Evolutionary conservation across 2,797 vertebrate species (phyloP), one percentile per base, ranked within the genome.

Genomic region (Phataginus tricuspis): DNA sequence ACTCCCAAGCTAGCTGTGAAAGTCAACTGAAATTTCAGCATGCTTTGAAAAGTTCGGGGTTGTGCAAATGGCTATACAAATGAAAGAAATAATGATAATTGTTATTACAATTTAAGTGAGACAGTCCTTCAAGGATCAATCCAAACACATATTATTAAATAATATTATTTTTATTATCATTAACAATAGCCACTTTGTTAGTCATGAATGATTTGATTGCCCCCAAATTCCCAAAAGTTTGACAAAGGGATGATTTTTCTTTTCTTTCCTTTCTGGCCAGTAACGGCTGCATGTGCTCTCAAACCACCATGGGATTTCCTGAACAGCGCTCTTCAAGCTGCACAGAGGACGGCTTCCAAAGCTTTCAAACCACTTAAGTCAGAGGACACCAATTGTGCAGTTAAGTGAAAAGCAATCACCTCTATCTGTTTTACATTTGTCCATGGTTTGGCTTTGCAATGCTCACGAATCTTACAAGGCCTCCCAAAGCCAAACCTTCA

Each of bases 221-320:
- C 69, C 51, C 37, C 8, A 66, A 88, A 63, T 91, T 95, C 77
- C 45, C 53, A 55, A 75, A 87, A 59, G 3, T 78, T 87, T 85
- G 42, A 7, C 18, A 63, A 93, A 90, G 27, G 23, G 14, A 39
- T 79, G 4, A 12, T 64, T 95, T 96, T 90, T 13, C 61, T 96
- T 94, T 96, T 90, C 16, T 66, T 96, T 95, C n/a, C 29, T 55
- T 42, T 90, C 45, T 91, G 19, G 16, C 51, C 31, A 66, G 6
- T 42, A 49, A 90, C 31, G 71, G 12, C 71, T 78, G 21, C 23
- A n/a, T 11, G 13, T 45, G 45, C 11, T 80, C 71, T 75, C 64
- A 71, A 31, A 61, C 55, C 25, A 64, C 82, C 3, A 34, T 25
- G 6, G 37, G 18, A 63, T 88, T 69, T 80, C 29, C 14, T 94